Base-by-base conservation (phyloP, 2,113 vertebrate genomes). In the Mirounga angustirostris region DNA sequence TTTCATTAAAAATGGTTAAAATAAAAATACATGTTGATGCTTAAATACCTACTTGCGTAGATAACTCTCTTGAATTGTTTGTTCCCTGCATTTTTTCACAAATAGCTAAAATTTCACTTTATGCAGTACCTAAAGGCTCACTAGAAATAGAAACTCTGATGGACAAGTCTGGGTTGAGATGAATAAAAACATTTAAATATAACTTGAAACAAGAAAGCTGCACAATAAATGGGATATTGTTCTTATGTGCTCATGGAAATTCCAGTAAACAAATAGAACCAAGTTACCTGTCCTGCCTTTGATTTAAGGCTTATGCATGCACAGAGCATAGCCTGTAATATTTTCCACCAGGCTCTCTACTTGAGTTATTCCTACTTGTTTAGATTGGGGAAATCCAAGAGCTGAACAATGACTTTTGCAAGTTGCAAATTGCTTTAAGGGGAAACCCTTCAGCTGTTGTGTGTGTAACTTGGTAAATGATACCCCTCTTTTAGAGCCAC, bases 261-360 rank as follows among this genome's bases (percentile, higher is more conserved):
- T 22, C 59, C 24, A 12, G 46, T 63, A 96, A 94, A 97, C 24
- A 94, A 97, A 91, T 63, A 92, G 74, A 96, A 93, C 61, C 12
- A 67, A 89, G 50, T 79, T 97, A 98, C 97, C 97, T 95, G 87
- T 82, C 94, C 67, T 92, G 46, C 63, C 82, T 98, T 89, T 97
- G 87, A 97, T 58, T 91, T 83, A 92, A 89, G 50, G 65, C 43
- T 86, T 74, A 63, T 71, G 58, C 46, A 80, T 52, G 24, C 74
- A 69, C 56, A 65, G 15, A 59, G 61, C 19, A 24, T 40, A 67
- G 43, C 13, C 67, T 92, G 88, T 84, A 92, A 96, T 91, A 89
- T 92, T 97, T 98, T 98, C 97, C 92, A 92, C 36, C 69, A 87
- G 79, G 58, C 22, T 96, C 33, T 94, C 93, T 58, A 9, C 87